Percentiles rank a stretch among this genome's conserved stretches.
Conservation (phyloP, 1,140 invertebrate species). For the Formica selysi region DNA sequence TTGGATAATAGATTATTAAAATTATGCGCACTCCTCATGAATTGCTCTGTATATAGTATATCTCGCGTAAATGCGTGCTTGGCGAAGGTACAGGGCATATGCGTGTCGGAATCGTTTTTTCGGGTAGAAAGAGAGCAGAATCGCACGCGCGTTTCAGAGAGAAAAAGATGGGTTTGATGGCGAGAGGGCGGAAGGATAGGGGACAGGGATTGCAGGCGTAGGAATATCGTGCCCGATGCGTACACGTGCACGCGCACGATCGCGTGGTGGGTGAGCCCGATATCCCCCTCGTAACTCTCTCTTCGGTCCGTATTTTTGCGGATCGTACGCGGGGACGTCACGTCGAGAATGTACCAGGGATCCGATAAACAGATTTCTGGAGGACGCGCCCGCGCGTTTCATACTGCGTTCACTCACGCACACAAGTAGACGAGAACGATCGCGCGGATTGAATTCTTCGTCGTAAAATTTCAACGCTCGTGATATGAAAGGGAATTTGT, state of each 20-base stretch:
- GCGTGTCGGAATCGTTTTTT: constrained; percentile 19
- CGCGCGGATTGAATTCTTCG: constrained; percentile 1
- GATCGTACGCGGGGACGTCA: constrained; percentile 48
- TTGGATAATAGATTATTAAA: too few species aligned
- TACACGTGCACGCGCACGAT: constrained; percentile 54
- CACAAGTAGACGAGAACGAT: constrained; percentile 1
- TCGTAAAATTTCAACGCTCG: constrained; percentile 5
- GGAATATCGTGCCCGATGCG: constrained; percentile 42
- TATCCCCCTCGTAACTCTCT: constrained; percentile 66
- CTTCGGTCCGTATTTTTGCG: constrained; percentile 56
- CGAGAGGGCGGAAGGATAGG: neutral
- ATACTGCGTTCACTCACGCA: constrained; percentile 35
- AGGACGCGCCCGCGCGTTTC: constrained; percentile 22
- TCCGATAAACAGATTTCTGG: constrained; percentile 59
- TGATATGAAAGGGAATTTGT: neutral
- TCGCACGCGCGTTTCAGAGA: neutral
- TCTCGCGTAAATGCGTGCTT: neutral
- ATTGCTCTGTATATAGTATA: neutral
- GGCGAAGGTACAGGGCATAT: neutral
- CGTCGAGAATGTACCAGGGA: constrained; percentile 55
- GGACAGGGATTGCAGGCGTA: neutral
- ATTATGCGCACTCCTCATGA: neutral
- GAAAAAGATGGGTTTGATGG: constrained; percentile 25
- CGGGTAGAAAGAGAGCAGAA: neutral
- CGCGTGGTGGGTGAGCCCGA: constrained; percentile 46